phyloP scores from a whole-genome alignment of 2,888 invertebrate species.

The Alloscopus bannaensis region DNA sequence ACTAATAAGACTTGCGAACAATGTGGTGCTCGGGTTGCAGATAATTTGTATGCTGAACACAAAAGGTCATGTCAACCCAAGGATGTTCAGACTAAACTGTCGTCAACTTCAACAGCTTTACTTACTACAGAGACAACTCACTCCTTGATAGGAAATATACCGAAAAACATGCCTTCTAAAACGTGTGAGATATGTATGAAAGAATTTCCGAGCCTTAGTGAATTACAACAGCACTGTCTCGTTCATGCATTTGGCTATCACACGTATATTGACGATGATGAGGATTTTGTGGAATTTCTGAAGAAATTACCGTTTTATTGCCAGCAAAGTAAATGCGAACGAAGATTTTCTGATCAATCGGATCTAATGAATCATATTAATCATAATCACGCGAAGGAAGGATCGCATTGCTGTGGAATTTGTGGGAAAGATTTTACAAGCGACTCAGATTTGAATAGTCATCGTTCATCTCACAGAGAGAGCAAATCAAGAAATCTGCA shows the following conservation, averaged over 20 bases:
- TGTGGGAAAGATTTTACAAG: constrained; percentile 11
- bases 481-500: neutral
- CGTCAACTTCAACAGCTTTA: neutral
- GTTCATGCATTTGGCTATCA: constrained; percentile 29
- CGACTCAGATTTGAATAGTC: neutral
- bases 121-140: neutral
- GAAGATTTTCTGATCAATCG: constrained; percentile 36
- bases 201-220: neutral
- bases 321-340: neutral
- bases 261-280: neutral
- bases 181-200: constrained; percentile 27
- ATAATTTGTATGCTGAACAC: constrained; percentile 5
- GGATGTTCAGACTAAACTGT: neutral
- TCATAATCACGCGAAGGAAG: constrained; percentile 8
- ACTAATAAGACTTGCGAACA: constrained; percentile 14
- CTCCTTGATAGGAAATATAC: neutral
- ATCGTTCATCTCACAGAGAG: constrained; percentile 17
- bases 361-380: constrained; percentile 25
- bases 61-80: neutral
- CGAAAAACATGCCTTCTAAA: neutral
- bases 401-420: constrained; percentile 10
- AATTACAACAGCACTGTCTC: constrained; percentile 16
- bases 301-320: constrained; percentile 26
- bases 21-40: neutral
- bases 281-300: neutral